phyloP scores from a whole-genome alignment of 2,797 vertebrate species.

The Lycodopsis pacificus region DNA sequence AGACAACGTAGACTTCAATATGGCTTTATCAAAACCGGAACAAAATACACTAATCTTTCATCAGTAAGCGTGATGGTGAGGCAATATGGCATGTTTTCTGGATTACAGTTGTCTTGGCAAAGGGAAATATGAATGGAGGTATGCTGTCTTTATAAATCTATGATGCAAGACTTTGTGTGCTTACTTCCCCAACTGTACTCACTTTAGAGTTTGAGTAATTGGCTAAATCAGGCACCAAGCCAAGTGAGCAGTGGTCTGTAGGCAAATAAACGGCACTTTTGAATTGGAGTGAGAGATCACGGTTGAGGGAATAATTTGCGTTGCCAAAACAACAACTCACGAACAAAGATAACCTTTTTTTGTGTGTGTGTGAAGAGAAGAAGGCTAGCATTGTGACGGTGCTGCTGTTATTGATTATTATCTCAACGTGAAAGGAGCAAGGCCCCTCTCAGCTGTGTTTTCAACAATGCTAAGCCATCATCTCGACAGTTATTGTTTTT shows the following conservation, averaged over 20 bases:
- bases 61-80: constrained; percentile 33
- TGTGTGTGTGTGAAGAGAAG: constrained; percentile 37
- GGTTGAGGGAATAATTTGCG: constrained; percentile 31
- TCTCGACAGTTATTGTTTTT: constrained; percentile 64
- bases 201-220: constrained; percentile 54
- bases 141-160: constrained; percentile 55
- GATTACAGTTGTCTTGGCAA: constrained; percentile 48
- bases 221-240: constrained; percentile 42
- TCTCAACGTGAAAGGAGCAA: constrained; percentile 56
- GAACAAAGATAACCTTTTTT: constrained; percentile 34
- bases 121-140: constrained; percentile 57
- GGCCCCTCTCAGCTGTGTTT: constrained; percentile 55
- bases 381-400: constrained; percentile 34
- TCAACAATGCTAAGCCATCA: constrained; percentile 64
- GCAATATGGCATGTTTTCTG: constrained; percentile 39
- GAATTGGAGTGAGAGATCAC: constrained; percentile 25
- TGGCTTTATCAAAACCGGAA: constrained; percentile 18
- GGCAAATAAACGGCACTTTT: constrained; percentile 32
- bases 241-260: constrained; percentile 39
- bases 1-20: neutral
- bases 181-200: constrained; percentile 58
- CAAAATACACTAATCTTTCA: constrained; percentile 29
- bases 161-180: constrained; percentile 50
- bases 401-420: constrained; percentile 74
- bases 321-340: constrained; percentile 25